Conservation (phyloP, 2,113 vertebrate species). For the Holacanthus passer region DNA sequence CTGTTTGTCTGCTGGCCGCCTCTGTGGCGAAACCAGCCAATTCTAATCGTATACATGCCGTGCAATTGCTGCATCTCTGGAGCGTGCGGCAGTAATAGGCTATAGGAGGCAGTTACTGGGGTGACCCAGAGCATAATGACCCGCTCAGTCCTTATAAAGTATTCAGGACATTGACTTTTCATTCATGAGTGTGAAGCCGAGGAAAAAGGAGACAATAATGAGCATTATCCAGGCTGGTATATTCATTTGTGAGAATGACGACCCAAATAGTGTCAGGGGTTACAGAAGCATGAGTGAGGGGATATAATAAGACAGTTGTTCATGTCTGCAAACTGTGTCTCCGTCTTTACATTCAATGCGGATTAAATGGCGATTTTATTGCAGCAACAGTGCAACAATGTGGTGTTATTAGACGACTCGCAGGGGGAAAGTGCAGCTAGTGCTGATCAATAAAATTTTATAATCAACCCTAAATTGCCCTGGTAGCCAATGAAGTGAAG, state of each 20-base stretch:
- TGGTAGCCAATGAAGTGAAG: constrained; percentile 58
- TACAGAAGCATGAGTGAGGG: constrained; percentile 37
- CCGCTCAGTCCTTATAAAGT: constrained; percentile 60
- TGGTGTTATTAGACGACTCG: constrained; percentile 52
- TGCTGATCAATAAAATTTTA: constrained; percentile 73
- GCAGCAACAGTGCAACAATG: constrained; percentile 36
- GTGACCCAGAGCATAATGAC: constrained; percentile 68
- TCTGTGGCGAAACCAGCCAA: constrained; percentile 34
- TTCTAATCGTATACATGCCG: constrained; percentile 31
- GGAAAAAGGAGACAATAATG: constrained; percentile 64
- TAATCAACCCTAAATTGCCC: constrained; percentile 64
- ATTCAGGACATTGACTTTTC: constrained; percentile 70
- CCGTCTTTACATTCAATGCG: constrained; percentile 33
- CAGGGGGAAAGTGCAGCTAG: constrained; percentile 59
- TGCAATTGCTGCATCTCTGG: constrained; percentile 56
- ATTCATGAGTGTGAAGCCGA: constrained; percentile 52
- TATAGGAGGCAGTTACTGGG: constrained; percentile 47
- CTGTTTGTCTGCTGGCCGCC: constrained; percentile 49
- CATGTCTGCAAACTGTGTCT: constrained; percentile 46
- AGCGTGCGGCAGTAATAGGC: constrained; percentile 34
- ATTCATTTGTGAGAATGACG: constrained; percentile 65
- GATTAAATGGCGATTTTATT: constrained; percentile 60
- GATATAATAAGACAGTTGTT: constrained; percentile 44
- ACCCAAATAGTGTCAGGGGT: constrained; percentile 63
- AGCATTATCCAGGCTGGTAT: constrained; percentile 52